Evolutionary conservation across 1,140 invertebrate species (phyloP).

Genomic region (Cataglyphis hispanica): DNA sequence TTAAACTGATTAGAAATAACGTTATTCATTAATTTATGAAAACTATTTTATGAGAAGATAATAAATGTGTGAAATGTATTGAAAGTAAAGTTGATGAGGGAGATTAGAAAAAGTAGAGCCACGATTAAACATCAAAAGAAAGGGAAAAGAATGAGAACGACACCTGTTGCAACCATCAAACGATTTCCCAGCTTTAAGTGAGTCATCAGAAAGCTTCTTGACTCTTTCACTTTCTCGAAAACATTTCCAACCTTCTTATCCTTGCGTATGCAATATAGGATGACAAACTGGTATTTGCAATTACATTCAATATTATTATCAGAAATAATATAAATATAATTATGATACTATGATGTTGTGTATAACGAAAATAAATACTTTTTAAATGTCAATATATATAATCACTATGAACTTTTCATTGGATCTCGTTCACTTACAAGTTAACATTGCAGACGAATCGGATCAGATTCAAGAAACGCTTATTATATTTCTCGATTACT

Average conservation of each 20-base stretch:
- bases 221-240: conserved; percentile 2
- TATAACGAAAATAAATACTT: neutral
- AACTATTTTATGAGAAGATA: neutral
- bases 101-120: neutral
- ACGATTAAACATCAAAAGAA: neutral
- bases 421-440: conserved; percentile 17
- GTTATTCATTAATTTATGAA: neutral
- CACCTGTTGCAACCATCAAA: conserved; percentile 27
- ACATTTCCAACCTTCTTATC: neutral
- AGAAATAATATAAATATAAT: neutral
- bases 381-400: neutral
- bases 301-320: neutral
- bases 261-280: neutral
- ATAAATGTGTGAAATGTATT: neutral
- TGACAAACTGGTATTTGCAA: neutral
- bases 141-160: neutral
- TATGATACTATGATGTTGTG: neutral
- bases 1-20: neutral
- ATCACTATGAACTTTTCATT: conserved; percentile 16
- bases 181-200: conserved; percentile 14
- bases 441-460: neutral
- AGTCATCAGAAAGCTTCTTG: neutral
- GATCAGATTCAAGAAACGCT: conserved; percentile 37
- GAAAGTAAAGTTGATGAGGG: neutral
- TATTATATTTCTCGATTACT: neutral